phyloP scores from a whole-genome alignment of 2,888 invertebrate species.

The Apocheima hispidaria region DNA sequence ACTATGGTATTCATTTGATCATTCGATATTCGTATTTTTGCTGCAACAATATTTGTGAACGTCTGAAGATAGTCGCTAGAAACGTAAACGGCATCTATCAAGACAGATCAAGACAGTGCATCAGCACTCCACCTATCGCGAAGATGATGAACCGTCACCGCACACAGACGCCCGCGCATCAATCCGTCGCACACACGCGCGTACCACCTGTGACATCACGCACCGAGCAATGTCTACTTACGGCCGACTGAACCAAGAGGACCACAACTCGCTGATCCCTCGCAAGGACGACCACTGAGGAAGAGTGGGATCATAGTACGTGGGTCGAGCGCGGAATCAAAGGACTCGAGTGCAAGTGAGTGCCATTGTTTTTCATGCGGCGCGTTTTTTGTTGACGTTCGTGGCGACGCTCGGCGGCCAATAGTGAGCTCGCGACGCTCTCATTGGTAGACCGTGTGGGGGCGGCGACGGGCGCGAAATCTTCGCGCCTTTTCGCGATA shows the following conservation, averaged over 20 bases:
- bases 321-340: slow-evolving; percentile 57
- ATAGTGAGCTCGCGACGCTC: slow-evolving; percentile 58
- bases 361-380: slow-evolving; percentile 79
- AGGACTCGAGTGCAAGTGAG: slow-evolving; percentile 65
- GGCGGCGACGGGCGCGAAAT: slow-evolving; percentile 62
- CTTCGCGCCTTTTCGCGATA: slow-evolving; percentile 67
- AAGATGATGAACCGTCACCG: slow-evolving; percentile 40
- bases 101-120: not conserved
- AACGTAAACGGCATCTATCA: not conserved
- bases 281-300: slow-evolving; percentile 10
- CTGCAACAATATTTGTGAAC: slow-evolving; percentile 3
- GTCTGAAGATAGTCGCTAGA: not conserved
- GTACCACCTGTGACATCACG: slow-evolving; percentile 55
- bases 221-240: slow-evolving; percentile 51
- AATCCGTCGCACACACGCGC: slow-evolving; percentile 48
- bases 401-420: slow-evolving; percentile 62
- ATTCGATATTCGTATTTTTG: not conserved
- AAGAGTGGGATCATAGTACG: slow-evolving; percentile 35
- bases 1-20: not conserved
- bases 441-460: slow-evolving; percentile 67
- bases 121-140: slow-evolving; percentile 53
- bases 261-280: slow-evolving; percentile 33
- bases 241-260: slow-evolving; percentile 23
- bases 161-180: slow-evolving; percentile 56
- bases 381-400: slow-evolving; percentile 66